Evolutionary conservation across 2,113 vertebrate genomes (phyloP), one percentile per base, ranked within the genome.

Genomic region (Peromyscus californicus): DNA sequence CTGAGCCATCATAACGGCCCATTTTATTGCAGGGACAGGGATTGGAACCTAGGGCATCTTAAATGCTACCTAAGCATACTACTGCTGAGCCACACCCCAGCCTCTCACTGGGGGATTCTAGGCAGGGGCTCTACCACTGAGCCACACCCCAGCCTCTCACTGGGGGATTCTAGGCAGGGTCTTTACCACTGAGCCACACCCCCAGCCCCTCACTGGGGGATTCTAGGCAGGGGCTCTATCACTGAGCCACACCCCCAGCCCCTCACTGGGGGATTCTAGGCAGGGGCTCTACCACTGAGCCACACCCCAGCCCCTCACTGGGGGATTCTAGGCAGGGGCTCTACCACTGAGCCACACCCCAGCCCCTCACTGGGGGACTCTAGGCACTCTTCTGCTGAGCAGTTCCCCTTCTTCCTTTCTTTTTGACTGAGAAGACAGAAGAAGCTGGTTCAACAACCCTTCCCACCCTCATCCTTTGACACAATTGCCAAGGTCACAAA

Each of bases 401-500:
- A 31, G 61, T 48, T 39, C 36, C 57, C 33, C 7, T 45, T 11
- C 26, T 63, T 9, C 36, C 9, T 45, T 65, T 82, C 67, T 75
- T 67, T 70, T 54, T 85, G 48, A 67, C 86, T 48, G 7, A 89
- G 87, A 10, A 39, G 74, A 26, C 51, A 88, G n/a, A 95, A 63
- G 31, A 69, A 87, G 76, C 22, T 80, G 83, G 59, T 78, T 87
- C 36, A 69, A 85, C 65, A 83, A 7, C 6, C 9, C 13, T 39
- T 29, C 24, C 51, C 16, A 11, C 12, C 45, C 1, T 0, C 17
- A 24, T 69, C n/a, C 17, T 65, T 39, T 29, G 65, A 75, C 54
- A 88, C 65, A 42, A 39, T 51, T 79, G 76, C 26, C 72, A 89
- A 95, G 91, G 95, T 94, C 91, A 72, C 21, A 48, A 72, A 92